Evolutionary conservation across 2,113 vertebrate genomes (phyloP).

Genomic region (Pygathrix nemaeus): DNA sequence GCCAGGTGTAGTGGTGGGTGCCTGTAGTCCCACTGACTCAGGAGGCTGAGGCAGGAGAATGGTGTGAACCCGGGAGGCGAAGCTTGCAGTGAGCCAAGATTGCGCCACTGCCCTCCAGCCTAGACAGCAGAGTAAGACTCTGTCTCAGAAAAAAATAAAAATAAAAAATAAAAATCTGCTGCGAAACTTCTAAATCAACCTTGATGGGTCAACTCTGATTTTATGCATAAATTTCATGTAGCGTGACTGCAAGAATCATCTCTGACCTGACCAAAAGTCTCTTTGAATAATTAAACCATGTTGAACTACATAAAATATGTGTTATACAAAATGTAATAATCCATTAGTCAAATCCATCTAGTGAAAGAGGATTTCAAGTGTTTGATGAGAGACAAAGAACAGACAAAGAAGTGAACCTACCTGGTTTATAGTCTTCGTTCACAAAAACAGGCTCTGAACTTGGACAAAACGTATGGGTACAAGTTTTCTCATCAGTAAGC

Average conservation of each 20-base stretch:
- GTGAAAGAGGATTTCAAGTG: constrained; percentile 7
- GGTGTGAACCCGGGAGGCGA: too few species aligned
- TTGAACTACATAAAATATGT: not conserved
- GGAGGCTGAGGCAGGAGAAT: too few species aligned
- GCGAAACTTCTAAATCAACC: not conserved
- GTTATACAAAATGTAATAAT: not conserved
- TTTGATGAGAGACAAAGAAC: not conserved
- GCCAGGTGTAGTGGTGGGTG: too few species aligned
- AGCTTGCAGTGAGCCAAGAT: too few species aligned
- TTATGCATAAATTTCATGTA: not conserved
- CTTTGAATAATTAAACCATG: not conserved
- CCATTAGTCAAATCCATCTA: not conserved
- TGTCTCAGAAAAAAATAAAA: too few species aligned
- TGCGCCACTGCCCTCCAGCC: too few species aligned
- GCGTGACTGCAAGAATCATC: not conserved
- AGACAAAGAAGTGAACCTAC: not conserved
- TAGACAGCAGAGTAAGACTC: too few species aligned
- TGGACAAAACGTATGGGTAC: not conserved
- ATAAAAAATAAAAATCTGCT: not conserved
- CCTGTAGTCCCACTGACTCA: too few species aligned
- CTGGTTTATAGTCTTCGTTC: not conserved
- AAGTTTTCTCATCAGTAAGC: not conserved
- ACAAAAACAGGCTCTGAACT: not conserved
- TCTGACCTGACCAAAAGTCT: not conserved
- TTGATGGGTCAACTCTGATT: not conserved